These are phyloP conservation scores for Arizona elegans DNA, from an alignment of 2,113 vertebrate species.

Conservation along the genomic window DNA sequence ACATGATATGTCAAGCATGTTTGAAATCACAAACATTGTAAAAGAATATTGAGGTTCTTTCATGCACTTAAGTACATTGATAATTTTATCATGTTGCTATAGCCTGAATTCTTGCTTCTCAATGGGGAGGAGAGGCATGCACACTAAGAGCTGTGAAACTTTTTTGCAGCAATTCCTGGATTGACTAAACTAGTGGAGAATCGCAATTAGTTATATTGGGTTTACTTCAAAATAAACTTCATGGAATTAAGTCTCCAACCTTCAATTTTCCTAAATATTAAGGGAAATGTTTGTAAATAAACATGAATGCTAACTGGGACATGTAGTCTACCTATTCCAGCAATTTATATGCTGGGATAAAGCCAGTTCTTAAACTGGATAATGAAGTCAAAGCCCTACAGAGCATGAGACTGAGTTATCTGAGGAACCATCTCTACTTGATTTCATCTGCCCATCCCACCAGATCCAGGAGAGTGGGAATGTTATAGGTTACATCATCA, in stretches of 20 bases:
- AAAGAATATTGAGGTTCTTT: not conserved
- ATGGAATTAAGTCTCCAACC: not conserved
- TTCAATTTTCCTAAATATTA: not conserved
- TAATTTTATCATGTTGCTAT: not conserved
- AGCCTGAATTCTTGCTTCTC: not conserved
- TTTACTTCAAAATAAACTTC: not conserved
- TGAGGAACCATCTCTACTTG: not conserved
- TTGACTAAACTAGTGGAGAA: not conserved
- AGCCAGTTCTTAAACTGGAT: not conserved
- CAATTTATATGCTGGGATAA: not conserved
- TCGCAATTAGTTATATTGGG: not conserved
- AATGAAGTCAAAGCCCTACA: not conserved
- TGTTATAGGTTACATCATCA: not conserved
- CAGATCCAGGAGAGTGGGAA: not conserved
- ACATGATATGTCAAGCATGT: not conserved
- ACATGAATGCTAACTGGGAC: not conserved
- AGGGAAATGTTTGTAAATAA: not conserved
- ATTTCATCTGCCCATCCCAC: not conserved
- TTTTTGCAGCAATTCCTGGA: not conserved
- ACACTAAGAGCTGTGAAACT: not conserved
- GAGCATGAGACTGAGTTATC: not conserved
- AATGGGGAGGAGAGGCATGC: not conserved
- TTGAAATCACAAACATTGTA: not conserved
- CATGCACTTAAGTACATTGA: not conserved
- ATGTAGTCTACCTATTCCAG: not conserved